These are phyloP conservation scores for Setophaga petechia DNA, from an alignment of 2,113 vertebrate genomes.

Conservation along the genomic window DNA sequence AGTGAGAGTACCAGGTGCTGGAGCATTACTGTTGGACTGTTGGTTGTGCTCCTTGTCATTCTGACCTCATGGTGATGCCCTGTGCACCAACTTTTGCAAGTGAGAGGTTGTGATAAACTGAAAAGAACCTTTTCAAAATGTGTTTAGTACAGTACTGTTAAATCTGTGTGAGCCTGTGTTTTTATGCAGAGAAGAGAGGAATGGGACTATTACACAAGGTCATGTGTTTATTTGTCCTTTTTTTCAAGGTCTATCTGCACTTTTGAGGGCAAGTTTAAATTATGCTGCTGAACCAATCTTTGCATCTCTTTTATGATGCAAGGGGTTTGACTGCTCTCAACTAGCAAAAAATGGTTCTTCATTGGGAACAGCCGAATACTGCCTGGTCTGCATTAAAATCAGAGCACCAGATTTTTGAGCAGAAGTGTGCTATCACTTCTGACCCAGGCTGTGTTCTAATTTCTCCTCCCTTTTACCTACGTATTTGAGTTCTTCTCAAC, in stretches of 20 bases:
- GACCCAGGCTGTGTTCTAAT: background rate
- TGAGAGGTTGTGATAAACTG: background rate
- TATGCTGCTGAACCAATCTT: background rate
- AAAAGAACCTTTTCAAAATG: background rate
- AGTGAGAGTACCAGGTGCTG: background rate
- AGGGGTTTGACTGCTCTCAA: slow-evolving; percentile 8
- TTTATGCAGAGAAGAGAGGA: background rate
- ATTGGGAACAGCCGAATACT: background rate
- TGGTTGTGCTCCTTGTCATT: background rate
- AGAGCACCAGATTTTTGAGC: background rate
- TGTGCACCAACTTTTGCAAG: background rate
- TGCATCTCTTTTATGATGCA: slow-evolving; percentile 13
- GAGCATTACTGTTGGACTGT: background rate
- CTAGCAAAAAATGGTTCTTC: background rate
- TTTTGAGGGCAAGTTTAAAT: slow-evolving; percentile 37
- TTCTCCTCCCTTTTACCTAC: background rate
- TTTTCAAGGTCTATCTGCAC: background rate
- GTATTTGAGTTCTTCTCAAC: background rate
- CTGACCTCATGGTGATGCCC: background rate
- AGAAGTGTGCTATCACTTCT: background rate
- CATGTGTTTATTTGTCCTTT: background rate
- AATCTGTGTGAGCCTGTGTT: background rate
- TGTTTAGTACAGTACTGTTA: background rate
- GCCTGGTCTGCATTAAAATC: background rate
- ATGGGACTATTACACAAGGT: background rate